Evolutionary conservation across 2,888 invertebrate species (phyloP), one percentile per base, ranked within the genome.

Genomic region (Incurvaria masculella): DNA sequence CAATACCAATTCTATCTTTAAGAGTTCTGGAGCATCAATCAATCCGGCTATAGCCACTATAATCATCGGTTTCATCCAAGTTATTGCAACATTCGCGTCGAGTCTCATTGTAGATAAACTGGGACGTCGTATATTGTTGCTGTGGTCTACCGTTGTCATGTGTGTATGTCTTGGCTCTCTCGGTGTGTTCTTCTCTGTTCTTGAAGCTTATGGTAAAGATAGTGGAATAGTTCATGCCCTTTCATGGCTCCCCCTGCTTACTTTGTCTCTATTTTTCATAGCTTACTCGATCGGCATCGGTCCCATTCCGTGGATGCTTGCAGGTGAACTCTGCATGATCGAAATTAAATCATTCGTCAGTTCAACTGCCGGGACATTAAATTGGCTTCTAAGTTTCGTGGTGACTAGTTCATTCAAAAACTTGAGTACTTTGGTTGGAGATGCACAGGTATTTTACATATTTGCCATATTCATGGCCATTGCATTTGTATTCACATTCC

Each of bases 241-340:
- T 6, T 81, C 82, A 0, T 92, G 91, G 87, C 62, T 94, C 49
- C 93, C 94, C 0, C 69, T 94, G 4, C 58, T 84, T 2, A 83
- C 88, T 21, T 67, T 94, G 18, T 88, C 90, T 42, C 53, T 89
- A 2, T 94, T 91, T 66, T 87, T 93, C 18, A 68, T 90, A 18
- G 83, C 89, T 41, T 94, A 93, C 71, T 90, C 91, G 0, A 61
- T 93, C 33, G 94, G 94, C 44, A 88, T 87, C 58, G 94, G 94
- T 0, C 94, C 94, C 0, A 89, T 94, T 42, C 94, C 94, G 0
- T 91, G 91, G 91, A 82, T 93, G 80, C 88, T 91, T 79, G 74
- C 79, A 2, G 84, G 92, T 2, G 94, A 94, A 65, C 74, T 94
- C 11, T 89, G 94, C 64, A 82, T 90, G 44, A 80, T 87, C 2